A percentile compares a stretch with the other conserved stretches of the same genome.
Conservation (phyloP, 2,113 vertebrate genomes). For the Sterna hirundo region DNA sequence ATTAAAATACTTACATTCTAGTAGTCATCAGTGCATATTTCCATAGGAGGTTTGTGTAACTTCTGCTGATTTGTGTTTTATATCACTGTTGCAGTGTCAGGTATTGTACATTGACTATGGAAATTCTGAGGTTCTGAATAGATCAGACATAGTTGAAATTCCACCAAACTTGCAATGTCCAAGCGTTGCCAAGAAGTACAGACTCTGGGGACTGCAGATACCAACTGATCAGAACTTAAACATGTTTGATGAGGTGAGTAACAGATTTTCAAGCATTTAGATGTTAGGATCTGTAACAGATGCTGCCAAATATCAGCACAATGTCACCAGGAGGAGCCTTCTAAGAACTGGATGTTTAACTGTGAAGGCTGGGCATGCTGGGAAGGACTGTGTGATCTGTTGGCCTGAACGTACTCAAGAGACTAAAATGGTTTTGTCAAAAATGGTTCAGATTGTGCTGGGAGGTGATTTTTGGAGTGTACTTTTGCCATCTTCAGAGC, state of each 20-base stretch:
- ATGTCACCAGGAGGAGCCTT: not conserved
- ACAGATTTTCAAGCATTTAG: not conserved
- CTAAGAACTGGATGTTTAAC: not conserved
- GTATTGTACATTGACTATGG: constrained; percentile 83
- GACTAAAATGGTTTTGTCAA: no score
- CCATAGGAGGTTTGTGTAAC: not conserved
- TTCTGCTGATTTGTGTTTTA: not conserved
- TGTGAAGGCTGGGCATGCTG: not conserved
- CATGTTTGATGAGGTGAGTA: constrained; percentile 72
- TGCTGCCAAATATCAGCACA: not conserved
- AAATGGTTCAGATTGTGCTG: no score
- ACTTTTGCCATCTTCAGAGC: no score
- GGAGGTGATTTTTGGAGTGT: no score
- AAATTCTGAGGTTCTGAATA: constrained; percentile 77
- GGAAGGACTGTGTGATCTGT: no score
- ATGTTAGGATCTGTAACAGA: not conserved
- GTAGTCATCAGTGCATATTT: not conserved
- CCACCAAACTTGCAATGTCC: constrained; percentile 66
- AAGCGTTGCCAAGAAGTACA: constrained; percentile 73
- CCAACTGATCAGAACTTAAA: constrained; percentile 67
- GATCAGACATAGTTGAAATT: constrained; percentile 77
- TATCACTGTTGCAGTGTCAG: constrained; percentile 52
- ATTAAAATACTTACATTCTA: not conserved
- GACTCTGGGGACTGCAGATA: constrained; percentile 76
- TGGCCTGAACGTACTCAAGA: no score